phyloP scores from a whole-genome alignment of 53 echinoderm and acorn worm species.

The Echinarachnius parma region DNA sequence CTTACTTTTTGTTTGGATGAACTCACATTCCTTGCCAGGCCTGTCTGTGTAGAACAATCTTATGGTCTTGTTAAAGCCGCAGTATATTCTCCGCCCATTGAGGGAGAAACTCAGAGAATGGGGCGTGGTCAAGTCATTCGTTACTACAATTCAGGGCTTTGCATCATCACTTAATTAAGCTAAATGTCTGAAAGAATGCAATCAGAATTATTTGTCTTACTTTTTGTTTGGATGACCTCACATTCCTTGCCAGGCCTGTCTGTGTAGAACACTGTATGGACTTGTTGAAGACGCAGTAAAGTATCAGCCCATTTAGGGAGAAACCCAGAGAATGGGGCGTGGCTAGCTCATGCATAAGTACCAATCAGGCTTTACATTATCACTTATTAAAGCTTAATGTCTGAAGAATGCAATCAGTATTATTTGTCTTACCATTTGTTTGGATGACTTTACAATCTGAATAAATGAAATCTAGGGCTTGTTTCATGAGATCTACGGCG shows the following conservation, averaged over 20 bases:
- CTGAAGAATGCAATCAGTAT: too few relatives aligned
- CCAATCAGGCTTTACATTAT: too few relatives aligned
- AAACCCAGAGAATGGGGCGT: conserved; percentile 87
- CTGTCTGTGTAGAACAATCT: conserved; percentile 72
- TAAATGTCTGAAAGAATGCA: too few relatives aligned
- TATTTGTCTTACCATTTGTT: conserved; percentile 74
- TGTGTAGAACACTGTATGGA: conserved; percentile 70
- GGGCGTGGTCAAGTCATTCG: conserved; percentile 88
- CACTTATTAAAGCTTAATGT: too few relatives aligned
- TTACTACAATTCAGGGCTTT: too few relatives aligned
- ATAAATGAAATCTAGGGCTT: too few relatives aligned
- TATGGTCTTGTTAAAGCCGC: conserved; percentile 93
- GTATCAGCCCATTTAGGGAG: conserved; percentile 65
- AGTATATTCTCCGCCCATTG: conserved; percentile 73
- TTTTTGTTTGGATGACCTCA: conserved; percentile 67
- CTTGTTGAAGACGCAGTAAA: conserved; percentile 94
- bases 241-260: conserved; percentile 81
- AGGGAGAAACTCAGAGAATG: conserved; percentile 81
- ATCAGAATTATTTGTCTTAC: too few relatives aligned
- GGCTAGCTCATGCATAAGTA: conserved; percentile 91
- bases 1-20: conserved; percentile 73
- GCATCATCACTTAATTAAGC: too few relatives aligned
- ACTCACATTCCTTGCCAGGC: conserved; percentile 78
- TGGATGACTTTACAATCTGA: conserved; percentile 72
- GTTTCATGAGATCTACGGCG: too few relatives aligned